Conservation (phyloP, 2,888 invertebrate species). For the Tholera decimalis region DNA sequence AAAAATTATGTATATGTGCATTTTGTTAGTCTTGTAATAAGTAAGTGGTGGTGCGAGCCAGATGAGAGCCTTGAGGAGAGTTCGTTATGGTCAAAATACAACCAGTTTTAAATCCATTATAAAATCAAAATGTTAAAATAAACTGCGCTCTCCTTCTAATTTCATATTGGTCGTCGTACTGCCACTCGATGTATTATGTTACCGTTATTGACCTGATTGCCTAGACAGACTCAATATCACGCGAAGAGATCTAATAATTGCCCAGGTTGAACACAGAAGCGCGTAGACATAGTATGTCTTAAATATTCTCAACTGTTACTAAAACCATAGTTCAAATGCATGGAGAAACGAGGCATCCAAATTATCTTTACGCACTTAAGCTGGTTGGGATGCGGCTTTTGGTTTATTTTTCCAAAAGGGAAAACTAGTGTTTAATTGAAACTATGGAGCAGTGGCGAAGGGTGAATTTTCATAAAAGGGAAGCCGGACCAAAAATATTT, state of each 20-base stretch:
- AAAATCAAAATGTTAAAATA: constrained; percentile 7
- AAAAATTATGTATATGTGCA: constrained; percentile 81
- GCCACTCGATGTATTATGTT: constrained; percentile 43
- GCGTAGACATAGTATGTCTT: constrained; percentile 30
- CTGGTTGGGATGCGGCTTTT: not conserved
- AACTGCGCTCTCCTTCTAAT: constrained; percentile 8
- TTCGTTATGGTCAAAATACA: not conserved
- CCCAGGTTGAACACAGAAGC: not conserved
- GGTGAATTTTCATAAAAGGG: too few species aligned
- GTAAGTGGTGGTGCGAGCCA: constrained; percentile 60
- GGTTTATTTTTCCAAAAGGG: not conserved
- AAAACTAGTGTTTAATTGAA: not conserved
- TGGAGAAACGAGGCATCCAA: constrained; percentile 13
- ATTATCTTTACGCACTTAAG: constrained; percentile 40
- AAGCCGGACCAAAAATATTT: too few species aligned
- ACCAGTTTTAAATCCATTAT: constrained; percentile 4
- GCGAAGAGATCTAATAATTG: not conserved
- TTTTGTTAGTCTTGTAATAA: constrained; percentile 82
- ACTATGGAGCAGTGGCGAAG: too few species aligned
- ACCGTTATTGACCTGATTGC: constrained; percentile 29
- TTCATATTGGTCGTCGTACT: constrained; percentile 9
- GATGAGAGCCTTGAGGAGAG: not conserved
- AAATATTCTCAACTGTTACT: constrained; percentile 18
- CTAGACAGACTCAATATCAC: not conserved
- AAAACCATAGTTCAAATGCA: constrained; percentile 34